These are phyloP conservation scores for Orthosia gothica DNA, from an alignment of 2,888 invertebrate species.

Conservation along the genomic window DNA sequence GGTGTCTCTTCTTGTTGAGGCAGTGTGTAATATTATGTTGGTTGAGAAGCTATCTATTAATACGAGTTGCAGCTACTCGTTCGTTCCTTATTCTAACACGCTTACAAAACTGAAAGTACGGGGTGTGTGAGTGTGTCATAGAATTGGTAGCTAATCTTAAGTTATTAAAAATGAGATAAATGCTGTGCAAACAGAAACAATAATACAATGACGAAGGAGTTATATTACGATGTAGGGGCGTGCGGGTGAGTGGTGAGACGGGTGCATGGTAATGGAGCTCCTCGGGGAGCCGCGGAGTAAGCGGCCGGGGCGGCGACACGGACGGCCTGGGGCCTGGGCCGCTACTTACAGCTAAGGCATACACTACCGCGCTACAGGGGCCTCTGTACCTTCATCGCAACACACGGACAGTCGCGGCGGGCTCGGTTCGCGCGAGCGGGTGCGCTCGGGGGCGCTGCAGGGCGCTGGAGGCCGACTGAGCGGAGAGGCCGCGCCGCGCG, in stretches of 20 bases:
- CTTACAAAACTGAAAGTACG: not conserved
- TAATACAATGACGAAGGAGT: slow-evolving; percentile 28
- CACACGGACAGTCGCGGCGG: slow-evolving; percentile 78
- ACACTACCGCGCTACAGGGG: slow-evolving; percentile 86
- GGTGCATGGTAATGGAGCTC: slow-evolving; percentile 54
- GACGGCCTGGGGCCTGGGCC: slow-evolving; percentile 80
- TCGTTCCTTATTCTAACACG: not conserved
- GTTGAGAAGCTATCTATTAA: not conserved
- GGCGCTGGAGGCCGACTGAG: slow-evolving; percentile 70
- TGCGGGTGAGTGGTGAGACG: slow-evolving; percentile 54
- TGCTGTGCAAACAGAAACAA: slow-evolving; percentile 16
- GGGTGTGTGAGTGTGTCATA: slow-evolving; percentile 27
- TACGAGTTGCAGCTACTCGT: not conserved
- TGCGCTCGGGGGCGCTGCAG: slow-evolving; percentile 71
- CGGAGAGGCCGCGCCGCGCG: slow-evolving; percentile 41
- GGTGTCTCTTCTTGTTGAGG: not conserved
- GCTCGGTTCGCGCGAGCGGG: slow-evolving; percentile 73
- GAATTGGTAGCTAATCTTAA: not conserved
- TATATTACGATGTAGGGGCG: slow-evolving; percentile 53
- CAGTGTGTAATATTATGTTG: not conserved
- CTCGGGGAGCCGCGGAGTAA: slow-evolving; percentile 55
- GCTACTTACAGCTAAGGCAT: slow-evolving; percentile 86
- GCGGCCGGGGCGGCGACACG: slow-evolving; percentile 75
- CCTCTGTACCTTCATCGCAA: slow-evolving; percentile 90
- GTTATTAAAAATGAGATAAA: not conserved